phyloP scores from a whole-genome alignment of 2,797 vertebrate species.

The Selene dorsalis region DNA sequence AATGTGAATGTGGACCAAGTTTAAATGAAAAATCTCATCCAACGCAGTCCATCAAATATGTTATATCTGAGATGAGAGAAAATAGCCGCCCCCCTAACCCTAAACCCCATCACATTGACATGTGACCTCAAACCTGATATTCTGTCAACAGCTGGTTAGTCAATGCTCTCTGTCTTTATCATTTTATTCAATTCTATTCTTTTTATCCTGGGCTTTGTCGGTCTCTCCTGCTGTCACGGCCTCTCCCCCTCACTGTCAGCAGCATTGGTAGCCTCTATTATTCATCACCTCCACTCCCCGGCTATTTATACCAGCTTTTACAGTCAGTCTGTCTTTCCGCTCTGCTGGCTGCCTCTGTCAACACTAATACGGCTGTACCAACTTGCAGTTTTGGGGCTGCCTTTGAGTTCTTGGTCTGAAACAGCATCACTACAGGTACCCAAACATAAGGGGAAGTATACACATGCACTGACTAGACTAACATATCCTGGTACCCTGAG shows the following conservation, averaged over 20 bases:
- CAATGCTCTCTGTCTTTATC: constrained; percentile 1
- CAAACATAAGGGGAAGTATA: neutral
- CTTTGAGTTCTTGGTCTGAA: constrained; percentile 23
- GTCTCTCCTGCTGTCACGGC: constrained; percentile 50
- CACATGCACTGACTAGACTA: neutral
- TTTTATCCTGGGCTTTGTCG: constrained; percentile 37
- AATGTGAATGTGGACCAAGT: neutral
- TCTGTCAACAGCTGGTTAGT: neutral
- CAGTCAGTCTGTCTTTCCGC: constrained; percentile 75
- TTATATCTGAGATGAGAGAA: neutral
- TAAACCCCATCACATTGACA: no score
- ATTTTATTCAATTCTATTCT: constrained; percentile 12
- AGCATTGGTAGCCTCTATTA: constrained; percentile 76
- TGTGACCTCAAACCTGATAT: neutral
- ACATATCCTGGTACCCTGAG: neutral
- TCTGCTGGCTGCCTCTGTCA: constrained; percentile 72
- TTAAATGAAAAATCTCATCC: neutral
- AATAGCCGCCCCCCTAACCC: no score
- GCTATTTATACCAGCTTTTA: constrained; percentile 85
- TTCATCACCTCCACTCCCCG: constrained; percentile 79
- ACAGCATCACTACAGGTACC: constrained; percentile 12
- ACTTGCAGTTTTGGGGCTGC: constrained; percentile 32
- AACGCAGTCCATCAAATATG: neutral
- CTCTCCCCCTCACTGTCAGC: constrained; percentile 65
- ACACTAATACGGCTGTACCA: constrained; percentile 68